phyloP scores from a whole-genome alignment of 2,113 vertebrate genomes.

The Pelodiscus sinensis region DNA sequence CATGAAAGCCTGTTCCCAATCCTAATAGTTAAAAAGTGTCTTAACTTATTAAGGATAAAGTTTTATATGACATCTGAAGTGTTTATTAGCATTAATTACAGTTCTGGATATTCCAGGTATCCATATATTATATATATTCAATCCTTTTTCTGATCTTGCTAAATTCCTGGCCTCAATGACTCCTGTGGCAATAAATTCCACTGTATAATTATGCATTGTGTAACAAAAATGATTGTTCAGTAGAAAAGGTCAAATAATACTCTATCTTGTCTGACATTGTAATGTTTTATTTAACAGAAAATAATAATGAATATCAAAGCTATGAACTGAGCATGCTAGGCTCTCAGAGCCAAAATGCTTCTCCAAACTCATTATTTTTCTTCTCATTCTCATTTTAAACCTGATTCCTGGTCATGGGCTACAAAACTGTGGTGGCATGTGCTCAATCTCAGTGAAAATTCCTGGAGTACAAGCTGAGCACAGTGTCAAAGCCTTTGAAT shows the following conservation, averaged over 20 bases:
- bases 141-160: neutral
- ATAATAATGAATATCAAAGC: neutral
- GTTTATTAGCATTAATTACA: neutral
- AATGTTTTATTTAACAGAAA: neutral
- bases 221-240: neutral
- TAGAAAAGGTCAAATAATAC: neutral
- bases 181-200: neutral
- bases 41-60: neutral
- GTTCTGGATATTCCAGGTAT: neutral
- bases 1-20: neutral
- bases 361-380: neutral
- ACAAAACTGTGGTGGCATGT: neutral
- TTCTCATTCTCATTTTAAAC: neutral
- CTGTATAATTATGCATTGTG: neutral
- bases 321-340: neutral
- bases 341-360: neutral
- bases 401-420: neutral
- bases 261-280: neutral
- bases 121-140: neutral
- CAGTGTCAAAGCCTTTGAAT: neutral
- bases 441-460: neutral
- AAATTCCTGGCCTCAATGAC: neutral
- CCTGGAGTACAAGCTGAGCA: neutral
- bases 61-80: neutral
- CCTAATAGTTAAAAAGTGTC: neutral